Percentiles rank a stretch among this genome's conserved stretches.
These are phyloP conservation scores for Polydrusus pterygomalis DNA, from an alignment of 2,888 invertebrate species.

Conservation along the genomic window DNA sequence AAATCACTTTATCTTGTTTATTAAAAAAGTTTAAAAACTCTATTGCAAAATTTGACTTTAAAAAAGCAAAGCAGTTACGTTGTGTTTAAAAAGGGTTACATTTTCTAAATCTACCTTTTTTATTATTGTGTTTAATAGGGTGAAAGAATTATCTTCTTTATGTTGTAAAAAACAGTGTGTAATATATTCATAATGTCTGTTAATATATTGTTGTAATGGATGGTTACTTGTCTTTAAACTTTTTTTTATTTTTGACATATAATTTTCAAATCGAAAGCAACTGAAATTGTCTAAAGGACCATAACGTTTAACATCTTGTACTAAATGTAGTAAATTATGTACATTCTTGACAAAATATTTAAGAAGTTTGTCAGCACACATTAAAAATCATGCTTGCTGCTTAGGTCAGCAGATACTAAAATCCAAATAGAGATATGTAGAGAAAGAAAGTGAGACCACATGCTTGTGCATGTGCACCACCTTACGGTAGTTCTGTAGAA, in stretches of 20 bases:
- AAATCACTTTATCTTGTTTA: neutral
- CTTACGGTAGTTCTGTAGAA: neutral
- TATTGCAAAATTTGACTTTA: neutral
- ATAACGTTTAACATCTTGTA: too few relatives aligned
- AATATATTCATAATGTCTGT: too few relatives aligned
- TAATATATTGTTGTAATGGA: too few relatives aligned
- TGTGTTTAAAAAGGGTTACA: neutral
- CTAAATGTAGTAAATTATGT: too few relatives aligned
- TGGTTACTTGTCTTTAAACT: too few relatives aligned
- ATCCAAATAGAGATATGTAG: conserved; percentile 18
- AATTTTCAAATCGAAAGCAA: too few relatives aligned
- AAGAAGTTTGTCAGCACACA: conserved; percentile 15
- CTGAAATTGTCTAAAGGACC: too few relatives aligned
- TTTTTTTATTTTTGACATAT: too few relatives aligned
- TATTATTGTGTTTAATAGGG: neutral
- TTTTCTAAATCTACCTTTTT: neutral
- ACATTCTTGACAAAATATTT: conserved; percentile 6
- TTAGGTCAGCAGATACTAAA: neutral
- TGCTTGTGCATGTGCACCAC: too few relatives aligned
- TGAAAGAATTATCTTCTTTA: neutral
- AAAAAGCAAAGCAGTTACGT: neutral
- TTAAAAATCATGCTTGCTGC: neutral
- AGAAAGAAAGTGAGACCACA: conserved; percentile 28
- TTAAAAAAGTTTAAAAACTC: conserved; percentile 1
- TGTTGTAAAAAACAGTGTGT: too few relatives aligned